Evolutionary conservation across 2,888 invertebrate species (phyloP), one percentile per base, ranked within the genome.

Genomic region (Pyrrhia umbra): DNA sequence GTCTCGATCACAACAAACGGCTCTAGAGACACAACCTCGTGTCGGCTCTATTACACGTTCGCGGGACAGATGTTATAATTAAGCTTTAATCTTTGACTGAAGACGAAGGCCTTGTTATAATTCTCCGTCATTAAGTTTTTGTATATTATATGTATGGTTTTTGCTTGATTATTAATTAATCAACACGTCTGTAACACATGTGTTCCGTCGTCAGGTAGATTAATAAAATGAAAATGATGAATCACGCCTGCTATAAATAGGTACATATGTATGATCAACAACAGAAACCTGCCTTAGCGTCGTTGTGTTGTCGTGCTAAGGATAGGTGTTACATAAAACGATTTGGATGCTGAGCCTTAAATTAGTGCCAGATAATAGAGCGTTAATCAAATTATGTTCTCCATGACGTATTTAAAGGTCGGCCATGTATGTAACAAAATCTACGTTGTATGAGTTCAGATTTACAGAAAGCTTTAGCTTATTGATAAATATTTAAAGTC

Each of bases 1-100:
- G 76, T 78, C 69, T 70, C 78, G 80, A 83, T 81, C 79, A 79
- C 76, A 80, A 81, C 80, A 86, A 77, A 72, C 71, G 65, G 56
- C 55, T 66, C 50, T 60, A 56, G 52, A 64, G 60, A 66, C 71
- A 21, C 51, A 27, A 10, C 71, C 39, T 49, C 27, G 40, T 18
- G 34, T 42, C 46, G 68, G 34, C 54, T 47, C 43, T 61, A 47
- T 56, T 43, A 72, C 43, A 45, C 30, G 47, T 45, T 57, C 25
- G 46, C 40, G 40, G 25, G 34, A 57, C 56, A 60, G 43, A 57
- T 77, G 57, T 46, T 37, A 34, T 63, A 74, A 58, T 57, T 49
- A 62, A 66, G 37, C 54, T 63, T 23, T 21, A 9, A 61, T 68
- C 21, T 70, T 34, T 57, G 50, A 63, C 55, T 54, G 39, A 58